Evolutionary conservation across 2,113 vertebrate species (phyloP), one percentile per base, ranked within the genome.

Genomic region (Taurulus bubalis): DNA sequence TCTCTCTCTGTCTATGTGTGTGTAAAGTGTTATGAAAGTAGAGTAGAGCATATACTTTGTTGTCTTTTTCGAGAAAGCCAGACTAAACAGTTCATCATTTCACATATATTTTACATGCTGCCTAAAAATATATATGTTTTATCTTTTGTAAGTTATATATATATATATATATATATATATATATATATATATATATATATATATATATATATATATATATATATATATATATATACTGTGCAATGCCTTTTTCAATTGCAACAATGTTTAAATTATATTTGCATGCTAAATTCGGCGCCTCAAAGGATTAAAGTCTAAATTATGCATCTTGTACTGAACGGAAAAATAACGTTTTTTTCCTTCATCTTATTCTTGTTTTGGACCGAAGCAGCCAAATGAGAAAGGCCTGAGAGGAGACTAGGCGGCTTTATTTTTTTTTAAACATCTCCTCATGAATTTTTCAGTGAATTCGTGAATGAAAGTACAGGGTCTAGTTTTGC

Each of bases 371-470:
- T 42, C 38, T 74, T 65, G 34, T 68, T 68, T 82, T 38, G 34
- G 59, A 45, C 38, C 60, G 77, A 26, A 78, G 59, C 53, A 71
- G 65, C 65, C 51, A 51, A 64, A 76, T 67, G 34, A 65, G 51
- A 85, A 68, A 70, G 34, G 79, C 42, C 67, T 45, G 65, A 83
- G 56, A 77, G 70, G 77, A 83, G 89, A 85, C 68, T 77, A 70
- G 69, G 77, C 82, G 42, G 55, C 51, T 32, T 8, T 82, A 71
- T 89, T 73, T 79, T 51, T 75, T 82, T 81, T 84, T n/a, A 86
- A 87, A 86, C 83, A 86, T 87, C 64, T 78, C 69, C 88, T 93
- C 78, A 92, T 95, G 89, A 94, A 94, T 94, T 90, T 94, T 95
- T 95, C 81, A 94, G 91, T 89, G 87, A 84, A 83, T 85, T 82